Evolutionary conservation across 2,113 vertebrate genomes (phyloP).

Genomic region (Pteropus alecto): DNA sequence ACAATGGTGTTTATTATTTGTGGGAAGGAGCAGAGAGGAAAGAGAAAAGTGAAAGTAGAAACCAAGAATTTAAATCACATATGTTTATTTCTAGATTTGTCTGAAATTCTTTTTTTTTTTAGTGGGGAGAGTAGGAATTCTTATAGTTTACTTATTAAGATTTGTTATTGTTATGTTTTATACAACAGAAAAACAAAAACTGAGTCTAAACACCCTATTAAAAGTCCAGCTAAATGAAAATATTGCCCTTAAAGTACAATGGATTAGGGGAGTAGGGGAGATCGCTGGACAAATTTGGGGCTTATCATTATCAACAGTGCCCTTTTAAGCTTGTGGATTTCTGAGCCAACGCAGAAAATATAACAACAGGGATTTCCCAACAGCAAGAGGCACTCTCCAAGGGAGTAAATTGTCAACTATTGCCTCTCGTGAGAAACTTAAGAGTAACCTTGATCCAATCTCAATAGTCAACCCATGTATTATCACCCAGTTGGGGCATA

Average conservation of each 20-base stretch:
- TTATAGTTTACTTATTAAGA: constrained; percentile 37
- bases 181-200: constrained; percentile 45
- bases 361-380: constrained; percentile 79
- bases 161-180: constrained; percentile 44
- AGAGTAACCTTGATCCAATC: constrained; percentile 78
- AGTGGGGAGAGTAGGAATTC: not conserved
- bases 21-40: not conserved
- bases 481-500: constrained; percentile 78
- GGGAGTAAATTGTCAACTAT: constrained; percentile 73
- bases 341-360: constrained; percentile 74
- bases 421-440: constrained; percentile 72
- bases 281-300: constrained; percentile 75
- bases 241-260: constrained; percentile 63
- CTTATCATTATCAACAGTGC: constrained; percentile 78
- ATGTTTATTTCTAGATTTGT: constrained; percentile 30
- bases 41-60: constrained; percentile 18
- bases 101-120: constrained; percentile 34
- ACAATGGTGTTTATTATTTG: constrained; percentile 5
- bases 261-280: constrained; percentile 58
- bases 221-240: constrained; percentile 66
- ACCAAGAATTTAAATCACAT: constrained; percentile 40
- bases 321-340: constrained; percentile 77
- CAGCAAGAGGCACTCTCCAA: constrained; percentile 79
- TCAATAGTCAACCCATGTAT: constrained; percentile 78
- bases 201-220: constrained; percentile 56